Percentiles rank a stretch among this genome's conserved stretches.
Conservation (phyloP, 2,113 vertebrate genomes). For the Lontra canadensis region DNA sequence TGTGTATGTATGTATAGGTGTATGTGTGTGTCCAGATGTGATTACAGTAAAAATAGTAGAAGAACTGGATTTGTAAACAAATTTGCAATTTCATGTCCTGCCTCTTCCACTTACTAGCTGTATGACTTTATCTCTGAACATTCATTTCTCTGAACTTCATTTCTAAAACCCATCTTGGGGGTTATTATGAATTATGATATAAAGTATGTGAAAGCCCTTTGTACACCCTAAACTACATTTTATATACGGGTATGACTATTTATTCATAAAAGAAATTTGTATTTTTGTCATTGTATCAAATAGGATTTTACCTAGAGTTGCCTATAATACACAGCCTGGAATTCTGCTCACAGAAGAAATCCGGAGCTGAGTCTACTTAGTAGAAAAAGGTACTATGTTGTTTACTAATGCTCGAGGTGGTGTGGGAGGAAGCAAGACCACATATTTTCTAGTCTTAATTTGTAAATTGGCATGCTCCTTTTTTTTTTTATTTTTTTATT, state of each 20-base stretch:
- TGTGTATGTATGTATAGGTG: neutral
- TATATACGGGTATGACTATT: neutral
- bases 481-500: too few relatives aligned
- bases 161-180: neutral
- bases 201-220: neutral
- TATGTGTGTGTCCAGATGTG: neutral
- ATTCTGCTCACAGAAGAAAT: neutral
- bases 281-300: neutral
- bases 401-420: constrained; percentile 6
- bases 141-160: neutral
- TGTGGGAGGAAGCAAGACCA: constrained; percentile 4
- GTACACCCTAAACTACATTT: neutral
- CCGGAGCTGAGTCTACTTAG: neutral
- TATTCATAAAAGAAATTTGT: constrained; percentile 28
- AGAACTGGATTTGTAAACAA: neutral
- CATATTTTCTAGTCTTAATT: constrained; percentile 55
- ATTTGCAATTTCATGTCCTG: neutral
- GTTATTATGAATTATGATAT: neutral
- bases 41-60: neutral
- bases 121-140: neutral
- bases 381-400: neutral
- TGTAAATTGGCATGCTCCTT: neutral
- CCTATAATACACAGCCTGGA: neutral
- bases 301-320: neutral
- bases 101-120: neutral